Evolutionary conservation across 2,888 invertebrate genomes (phyloP).

Genomic region (Masnerella sp.): DNA sequence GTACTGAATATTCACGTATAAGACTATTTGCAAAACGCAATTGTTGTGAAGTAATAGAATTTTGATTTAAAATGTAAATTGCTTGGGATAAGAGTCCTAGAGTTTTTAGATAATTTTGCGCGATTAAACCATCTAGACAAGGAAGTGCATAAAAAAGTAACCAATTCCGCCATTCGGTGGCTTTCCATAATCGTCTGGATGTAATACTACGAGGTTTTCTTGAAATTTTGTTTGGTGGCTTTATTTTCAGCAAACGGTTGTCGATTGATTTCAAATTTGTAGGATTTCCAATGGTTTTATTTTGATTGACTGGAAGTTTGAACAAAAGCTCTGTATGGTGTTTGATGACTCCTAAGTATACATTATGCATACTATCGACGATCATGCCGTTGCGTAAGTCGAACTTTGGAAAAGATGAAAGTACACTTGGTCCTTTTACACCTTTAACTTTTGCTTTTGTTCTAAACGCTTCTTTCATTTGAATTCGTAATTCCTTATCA

Average conservation of each 20-base stretch:
- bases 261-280: constrained; percentile 1
- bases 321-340: constrained; percentile 5
- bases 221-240: constrained; percentile 4
- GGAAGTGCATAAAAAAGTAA: constrained; percentile 5
- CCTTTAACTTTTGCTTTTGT: not conserved
- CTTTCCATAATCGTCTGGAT: constrained; percentile 2
- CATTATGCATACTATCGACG: constrained; percentile 20
- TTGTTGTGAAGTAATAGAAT: not conserved
- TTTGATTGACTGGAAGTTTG: not conserved
- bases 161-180: constrained; percentile 35
- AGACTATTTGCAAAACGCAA: not conserved
- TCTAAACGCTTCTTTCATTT: not conserved
- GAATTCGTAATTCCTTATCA: not conserved
- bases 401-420: not conserved
- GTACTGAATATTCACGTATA: not conserved
- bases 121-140: constrained; percentile 2
- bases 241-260: constrained; percentile 4
- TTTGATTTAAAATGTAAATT: not conserved
- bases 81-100: not conserved
- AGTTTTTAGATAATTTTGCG: not conserved
- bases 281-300: not conserved
- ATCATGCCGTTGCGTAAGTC: not conserved
- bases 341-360: constrained; percentile 15
- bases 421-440: constrained; percentile 11
- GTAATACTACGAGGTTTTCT: constrained; percentile 7